phyloP scores from a whole-genome alignment of 2,113 vertebrate genomes.

The Xiphophorus hellerii region DNA sequence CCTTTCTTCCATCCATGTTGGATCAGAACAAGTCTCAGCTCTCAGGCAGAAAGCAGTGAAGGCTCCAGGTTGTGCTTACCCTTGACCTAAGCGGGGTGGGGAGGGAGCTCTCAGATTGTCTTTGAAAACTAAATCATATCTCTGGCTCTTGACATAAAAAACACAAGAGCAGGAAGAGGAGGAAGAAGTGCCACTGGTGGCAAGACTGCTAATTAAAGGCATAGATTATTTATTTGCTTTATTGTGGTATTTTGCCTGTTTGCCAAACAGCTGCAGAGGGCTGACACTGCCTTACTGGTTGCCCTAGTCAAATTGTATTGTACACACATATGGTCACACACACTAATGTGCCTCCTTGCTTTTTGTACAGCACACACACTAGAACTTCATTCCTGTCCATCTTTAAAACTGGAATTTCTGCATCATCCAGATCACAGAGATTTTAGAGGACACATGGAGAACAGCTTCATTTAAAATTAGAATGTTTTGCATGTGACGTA shows the following conservation, averaged over 20 bases:
- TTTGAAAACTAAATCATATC: constrained; percentile 57
- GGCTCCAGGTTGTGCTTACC: constrained; percentile 39
- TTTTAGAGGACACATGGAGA: no score
- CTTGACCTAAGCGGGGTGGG: constrained; percentile 43
- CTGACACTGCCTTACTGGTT: constrained; percentile 31
- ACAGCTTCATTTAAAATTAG: no score
- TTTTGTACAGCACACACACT: neutral
- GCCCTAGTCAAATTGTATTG: constrained; percentile 8
- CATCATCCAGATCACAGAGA: no score
- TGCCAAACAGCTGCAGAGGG: constrained; percentile 62
- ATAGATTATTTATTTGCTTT: constrained; percentile 65
- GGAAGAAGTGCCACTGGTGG: neutral
- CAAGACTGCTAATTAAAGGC: constrained; percentile 54
- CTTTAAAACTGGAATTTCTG: no score
- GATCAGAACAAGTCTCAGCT: constrained; percentile 4
- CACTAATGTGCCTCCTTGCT: neutral
- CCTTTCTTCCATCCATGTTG: neutral
- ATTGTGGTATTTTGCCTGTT: constrained; percentile 53
- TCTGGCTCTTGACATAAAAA: constrained; percentile 42
- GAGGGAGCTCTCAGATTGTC: constrained; percentile 44
- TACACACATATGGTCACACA: constrained; percentile 34
- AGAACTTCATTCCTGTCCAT: no score
- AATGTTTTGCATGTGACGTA: no score
- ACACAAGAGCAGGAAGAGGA: constrained; percentile 31
- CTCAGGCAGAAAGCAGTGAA: neutral